Base-by-base conservation (phyloP, 2,888 invertebrate genomes). In the Drosophila testacea region DNA sequence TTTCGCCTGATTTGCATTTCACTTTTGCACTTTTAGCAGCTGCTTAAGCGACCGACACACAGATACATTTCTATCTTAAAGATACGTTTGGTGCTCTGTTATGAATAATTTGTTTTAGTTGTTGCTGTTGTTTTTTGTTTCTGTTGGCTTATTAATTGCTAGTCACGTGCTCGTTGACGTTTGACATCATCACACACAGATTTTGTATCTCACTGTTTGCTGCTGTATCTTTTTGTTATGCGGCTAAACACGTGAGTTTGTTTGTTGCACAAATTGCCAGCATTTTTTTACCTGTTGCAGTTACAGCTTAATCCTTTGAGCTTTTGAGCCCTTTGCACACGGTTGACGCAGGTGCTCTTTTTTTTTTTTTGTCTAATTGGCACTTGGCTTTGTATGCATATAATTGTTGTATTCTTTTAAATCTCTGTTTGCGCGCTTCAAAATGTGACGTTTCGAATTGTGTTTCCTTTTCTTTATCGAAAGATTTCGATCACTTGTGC, bases 91-190 rank as follows among this genome's bases (percentile, higher is more conserved):
- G 7, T 22, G 55, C 30, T 22, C 13, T 46, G 11, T 50, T 50
- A n/a, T 6, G 36, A 6, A 50, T 50, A 22, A 32, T 36, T 28
- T 34, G 13, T 50, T 30, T 36, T 11, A 56, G 34, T 57, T 50
- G 32, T 22, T 41, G 22, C 22, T 11, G 16, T n/a, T 10, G 13
- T 27, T 13, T 22, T 30, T 50, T 68, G 50, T 70, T 59, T 46
- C 34, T 42, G 47, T 47, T 57, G 51, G 46, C 41, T 61, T 74
- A 73, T 73, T 75, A 80, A 75, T 81, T 79, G 70, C 61, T 60
- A 68, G 90, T 86, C 91, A 90, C 91, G 90, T 90, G 90, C 75
- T 63, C 54, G 54, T 50, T 55, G 54, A 48, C 70, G 57, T 64
- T 70, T 72, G 63, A 46, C 63, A 59, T 66, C 52, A 61, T 61